Evolutionary conservation across 2,888 invertebrate genomes (phyloP).

Genomic region (Orthonevra nobilis): DNA sequence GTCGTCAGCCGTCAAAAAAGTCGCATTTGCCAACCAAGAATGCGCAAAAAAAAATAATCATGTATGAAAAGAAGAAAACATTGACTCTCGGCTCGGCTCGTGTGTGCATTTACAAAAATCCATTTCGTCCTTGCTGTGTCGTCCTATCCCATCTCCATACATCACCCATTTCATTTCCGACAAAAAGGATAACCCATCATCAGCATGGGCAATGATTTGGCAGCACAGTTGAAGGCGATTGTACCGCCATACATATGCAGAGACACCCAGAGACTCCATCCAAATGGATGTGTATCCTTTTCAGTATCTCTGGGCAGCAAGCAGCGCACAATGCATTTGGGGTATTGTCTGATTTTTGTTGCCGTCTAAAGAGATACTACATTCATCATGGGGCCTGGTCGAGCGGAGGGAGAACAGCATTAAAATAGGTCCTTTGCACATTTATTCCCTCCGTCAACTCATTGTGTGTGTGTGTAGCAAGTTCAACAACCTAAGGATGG

Average conservation of each 20-base stretch:
- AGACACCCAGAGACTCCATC: no score
- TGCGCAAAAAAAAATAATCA: no score
- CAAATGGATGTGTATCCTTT: conserved; percentile 5
- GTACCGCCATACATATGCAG: conserved; percentile 1
- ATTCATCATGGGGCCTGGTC: conserved; percentile 54
- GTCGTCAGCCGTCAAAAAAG: no score
- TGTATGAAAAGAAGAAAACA: no score
- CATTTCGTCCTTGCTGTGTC: conserved; percentile 35
- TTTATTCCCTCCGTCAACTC: no score
- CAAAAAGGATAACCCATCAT: conserved; percentile 49
- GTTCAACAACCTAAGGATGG: conserved; percentile 67
- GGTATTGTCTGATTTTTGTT: conserved; percentile 37
- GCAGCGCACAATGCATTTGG: conserved; percentile 48
- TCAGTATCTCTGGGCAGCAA: conserved; percentile 28
- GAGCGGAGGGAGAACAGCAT: conserved; percentile 31
- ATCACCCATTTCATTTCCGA: background rate
- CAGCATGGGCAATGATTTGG: conserved; percentile 61
- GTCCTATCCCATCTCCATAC: background rate
- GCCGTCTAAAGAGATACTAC: conserved; percentile 53
- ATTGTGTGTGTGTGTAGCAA: no score
- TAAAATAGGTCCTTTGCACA: conserved; percentile 46
- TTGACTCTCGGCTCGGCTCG: no score
- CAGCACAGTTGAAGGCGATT: conserved; percentile 36
- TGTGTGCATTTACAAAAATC: conserved; percentile 59
- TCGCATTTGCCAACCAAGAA: no score